These are phyloP conservation scores for Drosophila biarmipes DNA, from an alignment of 1,140 invertebrate genomes.

Conservation along the genomic window DNA sequence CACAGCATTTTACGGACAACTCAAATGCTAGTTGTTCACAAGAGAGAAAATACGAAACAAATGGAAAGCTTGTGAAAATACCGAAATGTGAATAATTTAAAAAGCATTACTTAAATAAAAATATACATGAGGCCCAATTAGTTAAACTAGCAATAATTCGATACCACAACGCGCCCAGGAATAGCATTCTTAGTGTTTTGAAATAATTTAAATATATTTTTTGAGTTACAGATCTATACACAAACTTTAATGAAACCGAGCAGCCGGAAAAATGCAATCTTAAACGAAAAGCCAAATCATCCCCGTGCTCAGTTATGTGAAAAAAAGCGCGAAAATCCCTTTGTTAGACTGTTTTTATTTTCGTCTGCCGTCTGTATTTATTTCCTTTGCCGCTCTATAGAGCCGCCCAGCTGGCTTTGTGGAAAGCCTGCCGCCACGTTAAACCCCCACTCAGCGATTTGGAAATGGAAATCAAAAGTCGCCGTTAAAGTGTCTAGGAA, in stretches of 20 bases:
- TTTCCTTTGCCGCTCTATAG: constrained; percentile 53
- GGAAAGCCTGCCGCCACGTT: constrained; percentile 50
- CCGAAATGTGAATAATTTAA: no score
- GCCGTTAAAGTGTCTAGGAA: constrained; percentile 81
- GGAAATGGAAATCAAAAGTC: constrained; percentile 73
- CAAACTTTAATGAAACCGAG: constrained; percentile 65
- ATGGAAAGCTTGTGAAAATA: no score
- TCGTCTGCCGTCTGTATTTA: constrained; percentile 75
- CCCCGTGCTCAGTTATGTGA: constrained; percentile 19
- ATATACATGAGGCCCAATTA: no score
- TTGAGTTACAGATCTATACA: neutral
- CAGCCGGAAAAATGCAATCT: constrained; percentile 78
- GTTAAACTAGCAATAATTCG: no score
- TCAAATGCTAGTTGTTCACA: no score
- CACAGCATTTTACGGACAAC: no score
- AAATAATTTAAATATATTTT: constrained; percentile 25
- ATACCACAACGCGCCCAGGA: no score
- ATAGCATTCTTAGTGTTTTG: no score
- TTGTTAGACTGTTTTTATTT: constrained; percentile 81
- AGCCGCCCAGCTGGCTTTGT: constrained; percentile 41
- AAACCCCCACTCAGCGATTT: constrained; percentile 41
- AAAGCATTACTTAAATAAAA: no score
- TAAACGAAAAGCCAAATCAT: constrained; percentile 46
- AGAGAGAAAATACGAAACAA: no score
- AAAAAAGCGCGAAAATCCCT: constrained; percentile 74